These are phyloP conservation scores for Micromys minutus DNA, from an alignment of 2,113 vertebrate species.

Conservation along the genomic window DNA sequence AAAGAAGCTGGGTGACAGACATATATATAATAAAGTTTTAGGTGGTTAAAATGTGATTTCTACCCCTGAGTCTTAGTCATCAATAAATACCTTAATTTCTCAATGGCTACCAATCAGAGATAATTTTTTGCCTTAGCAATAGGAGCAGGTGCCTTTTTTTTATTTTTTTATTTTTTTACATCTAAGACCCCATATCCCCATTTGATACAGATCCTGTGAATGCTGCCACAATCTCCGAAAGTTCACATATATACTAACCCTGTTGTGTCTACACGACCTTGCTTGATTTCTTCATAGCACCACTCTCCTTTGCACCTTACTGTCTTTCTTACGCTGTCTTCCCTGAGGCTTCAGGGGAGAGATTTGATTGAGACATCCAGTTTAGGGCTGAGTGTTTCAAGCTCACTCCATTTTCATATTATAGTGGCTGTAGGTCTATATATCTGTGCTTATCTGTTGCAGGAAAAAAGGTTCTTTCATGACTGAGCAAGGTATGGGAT, in stretches of 20 bases:
- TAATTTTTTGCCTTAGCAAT: background rate
- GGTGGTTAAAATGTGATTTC: conserved; percentile 2
- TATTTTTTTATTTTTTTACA: background rate
- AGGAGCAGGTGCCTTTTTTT: background rate
- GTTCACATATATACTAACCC: background rate
- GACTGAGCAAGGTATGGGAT: background rate
- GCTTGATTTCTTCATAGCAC: background rate
- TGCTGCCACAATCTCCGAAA: background rate
- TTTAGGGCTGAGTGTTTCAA: background rate
- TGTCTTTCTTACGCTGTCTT: background rate
- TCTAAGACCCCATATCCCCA: background rate
- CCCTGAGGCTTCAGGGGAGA: background rate
- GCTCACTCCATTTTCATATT: background rate
- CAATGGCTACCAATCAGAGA: background rate
- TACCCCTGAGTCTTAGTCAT: background rate
- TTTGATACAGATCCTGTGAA: background rate
- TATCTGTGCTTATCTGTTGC: background rate
- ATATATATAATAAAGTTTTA: background rate
- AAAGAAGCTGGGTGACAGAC: background rate
- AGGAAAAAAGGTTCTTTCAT: background rate
- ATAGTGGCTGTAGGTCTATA: background rate
- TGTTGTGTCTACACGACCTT: background rate
- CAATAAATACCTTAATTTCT: background rate
- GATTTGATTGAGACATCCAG: background rate
- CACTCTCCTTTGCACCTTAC: no score